phyloP scores from a whole-genome alignment of 2,888 invertebrate genomes.

The Leptinotarsa tumamoca region DNA sequence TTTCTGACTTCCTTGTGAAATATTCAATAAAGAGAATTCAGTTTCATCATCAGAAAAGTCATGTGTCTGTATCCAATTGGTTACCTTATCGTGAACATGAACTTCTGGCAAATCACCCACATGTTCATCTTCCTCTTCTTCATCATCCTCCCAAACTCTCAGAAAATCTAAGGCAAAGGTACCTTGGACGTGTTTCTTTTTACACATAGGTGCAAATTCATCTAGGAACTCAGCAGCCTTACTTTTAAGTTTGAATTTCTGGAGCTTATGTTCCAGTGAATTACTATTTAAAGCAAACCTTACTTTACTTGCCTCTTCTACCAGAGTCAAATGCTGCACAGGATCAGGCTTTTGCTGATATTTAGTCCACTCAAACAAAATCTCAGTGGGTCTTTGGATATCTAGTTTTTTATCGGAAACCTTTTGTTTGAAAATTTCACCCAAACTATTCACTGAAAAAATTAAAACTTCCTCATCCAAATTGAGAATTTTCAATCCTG shows the following conservation, averaged over 20 bases:
- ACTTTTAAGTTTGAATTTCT: constrained; percentile 29
- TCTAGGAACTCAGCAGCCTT: constrained; percentile 43
- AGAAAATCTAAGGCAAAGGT: constrained; percentile 51
- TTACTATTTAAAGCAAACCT: constrained; percentile 39
- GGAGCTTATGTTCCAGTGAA: constrained; percentile 23
- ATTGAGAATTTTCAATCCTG: constrained; percentile 51
- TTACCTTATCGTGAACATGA: constrained; percentile 51
- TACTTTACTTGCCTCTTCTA: constrained; percentile 44
- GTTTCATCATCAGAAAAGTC: constrained; percentile 42
- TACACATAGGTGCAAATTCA: constrained; percentile 40
- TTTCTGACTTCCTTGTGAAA: background rate
- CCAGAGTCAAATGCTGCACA: constrained; percentile 43
- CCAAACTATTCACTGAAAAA: constrained; percentile 49
- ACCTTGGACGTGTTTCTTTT: constrained; percentile 44
- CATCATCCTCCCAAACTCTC: constrained; percentile 52
- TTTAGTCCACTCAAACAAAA: constrained; percentile 47
- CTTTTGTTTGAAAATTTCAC: constrained; percentile 53
- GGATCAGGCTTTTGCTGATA: constrained; percentile 38
- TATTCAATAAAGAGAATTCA: background rate
- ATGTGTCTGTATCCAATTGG: constrained; percentile 51
- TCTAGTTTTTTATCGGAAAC: constrained; percentile 34
- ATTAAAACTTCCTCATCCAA: constrained; percentile 43
- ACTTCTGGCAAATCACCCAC: constrained; percentile 48
- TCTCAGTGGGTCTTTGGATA: constrained; percentile 31
- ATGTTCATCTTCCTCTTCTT: constrained; percentile 41